Conservation (phyloP, 2,113 vertebrate species). For the Cololabis saira region DNA sequence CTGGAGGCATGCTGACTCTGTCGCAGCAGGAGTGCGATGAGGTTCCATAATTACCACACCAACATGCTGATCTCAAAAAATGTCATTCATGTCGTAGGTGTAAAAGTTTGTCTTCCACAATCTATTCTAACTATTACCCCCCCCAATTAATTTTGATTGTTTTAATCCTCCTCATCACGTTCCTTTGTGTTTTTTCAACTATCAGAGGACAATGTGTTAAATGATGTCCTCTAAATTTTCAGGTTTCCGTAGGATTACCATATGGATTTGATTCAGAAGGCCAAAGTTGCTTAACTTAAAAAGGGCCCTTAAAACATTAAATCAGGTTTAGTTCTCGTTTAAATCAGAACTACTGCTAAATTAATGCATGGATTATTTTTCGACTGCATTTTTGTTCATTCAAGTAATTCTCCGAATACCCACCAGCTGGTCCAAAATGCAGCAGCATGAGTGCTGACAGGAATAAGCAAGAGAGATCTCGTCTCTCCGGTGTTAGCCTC, state of each 20-base stretch:
- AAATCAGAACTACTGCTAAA: too few species aligned
- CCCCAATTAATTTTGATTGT: slow-evolving; percentile 30
- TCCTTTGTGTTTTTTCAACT: slow-evolving; percentile 9
- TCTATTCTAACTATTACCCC: slow-evolving; percentile 22
- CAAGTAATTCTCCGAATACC: too few species aligned
- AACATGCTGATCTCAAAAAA: slow-evolving; percentile 34
- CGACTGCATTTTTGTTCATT: too few species aligned
- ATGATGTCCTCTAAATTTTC: slow-evolving; percentile 2
- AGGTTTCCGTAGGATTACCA: background rate
- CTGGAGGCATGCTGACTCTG: slow-evolving; percentile 52
- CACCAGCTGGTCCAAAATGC: too few species aligned
- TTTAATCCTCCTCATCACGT: slow-evolving; percentile 38
- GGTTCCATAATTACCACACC: slow-evolving; percentile 54
- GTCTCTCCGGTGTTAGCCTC: too few species aligned
- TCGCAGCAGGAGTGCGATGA: slow-evolving; percentile 44
- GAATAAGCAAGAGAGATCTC: too few species aligned
- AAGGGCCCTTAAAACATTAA: background rate
- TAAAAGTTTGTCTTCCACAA: slow-evolving; percentile 31
- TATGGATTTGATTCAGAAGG: background rate
- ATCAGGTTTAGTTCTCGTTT: too few species aligned
- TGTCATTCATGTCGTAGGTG: slow-evolving; percentile 43
- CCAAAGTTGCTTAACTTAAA: background rate
- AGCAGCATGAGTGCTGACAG: too few species aligned
- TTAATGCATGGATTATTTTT: too few species aligned
- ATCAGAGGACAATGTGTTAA: slow-evolving; percentile 16